phyloP scores from a whole-genome alignment of 2,113 vertebrate species.

The Haplochromis burtoni region DNA sequence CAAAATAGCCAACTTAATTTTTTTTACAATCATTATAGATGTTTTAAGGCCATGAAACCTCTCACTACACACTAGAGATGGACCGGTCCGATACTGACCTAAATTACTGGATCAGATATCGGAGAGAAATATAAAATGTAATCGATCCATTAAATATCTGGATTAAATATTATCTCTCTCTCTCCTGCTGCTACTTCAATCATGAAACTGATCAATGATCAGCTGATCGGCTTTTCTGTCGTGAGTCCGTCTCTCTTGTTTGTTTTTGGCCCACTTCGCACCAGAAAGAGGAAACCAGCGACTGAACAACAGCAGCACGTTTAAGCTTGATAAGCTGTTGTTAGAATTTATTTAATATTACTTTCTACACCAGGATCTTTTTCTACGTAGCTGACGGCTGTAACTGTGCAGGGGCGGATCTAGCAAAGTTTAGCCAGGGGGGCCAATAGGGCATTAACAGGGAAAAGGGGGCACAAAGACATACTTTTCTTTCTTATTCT shows the following conservation, averaged over 20 bases:
- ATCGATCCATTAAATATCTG: not conserved
- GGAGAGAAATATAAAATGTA: not conserved
- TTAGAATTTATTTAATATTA: no score
- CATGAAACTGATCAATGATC: fast-evolving
- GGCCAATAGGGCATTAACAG: no score
- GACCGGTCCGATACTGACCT: fast-evolving
- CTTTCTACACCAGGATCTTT: no score
- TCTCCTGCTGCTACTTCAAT: not conserved
- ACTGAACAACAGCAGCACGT: no score
- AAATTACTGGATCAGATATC: not conserved
- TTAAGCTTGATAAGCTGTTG: fast-evolving
- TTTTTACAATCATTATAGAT: not conserved
- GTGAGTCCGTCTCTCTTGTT: fast-evolving
- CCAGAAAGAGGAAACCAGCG: no score
- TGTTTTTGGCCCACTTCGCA: fast-evolving
- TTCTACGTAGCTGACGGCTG: no score
- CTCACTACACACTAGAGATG: not conserved
- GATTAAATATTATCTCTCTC: no score
- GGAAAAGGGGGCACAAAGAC: no score
- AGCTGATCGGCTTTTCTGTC: not conserved
- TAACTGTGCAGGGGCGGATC: no score
- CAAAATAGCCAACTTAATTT: not conserved
- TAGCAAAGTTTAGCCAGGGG: no score
- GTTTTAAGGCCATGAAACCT: not conserved
- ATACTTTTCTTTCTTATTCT: no score